Percentiles rank a stretch among this genome's conserved stretches.
Conservation (phyloP, 2,797 vertebrate species). For the Chloroceryle amazona region DNA sequence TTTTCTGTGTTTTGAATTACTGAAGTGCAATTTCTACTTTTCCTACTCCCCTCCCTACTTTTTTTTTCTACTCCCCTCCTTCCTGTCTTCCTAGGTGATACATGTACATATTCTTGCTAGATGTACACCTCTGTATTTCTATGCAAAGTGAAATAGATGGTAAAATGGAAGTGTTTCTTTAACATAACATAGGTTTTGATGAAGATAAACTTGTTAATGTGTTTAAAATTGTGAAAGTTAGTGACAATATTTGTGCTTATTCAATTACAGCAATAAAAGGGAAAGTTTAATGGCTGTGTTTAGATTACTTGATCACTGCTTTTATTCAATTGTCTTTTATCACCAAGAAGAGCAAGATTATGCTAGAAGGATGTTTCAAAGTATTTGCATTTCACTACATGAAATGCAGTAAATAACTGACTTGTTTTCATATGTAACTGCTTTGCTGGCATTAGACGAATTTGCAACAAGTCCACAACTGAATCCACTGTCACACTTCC, state of each 20-base stretch:
- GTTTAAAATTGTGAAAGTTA: neutral
- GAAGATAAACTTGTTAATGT: neutral
- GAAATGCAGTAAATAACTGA: neutral
- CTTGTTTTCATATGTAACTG: neutral
- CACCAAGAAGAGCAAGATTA: neutral
- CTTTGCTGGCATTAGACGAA: neutral
- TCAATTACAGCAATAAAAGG: neutral
- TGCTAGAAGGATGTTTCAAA: neutral
- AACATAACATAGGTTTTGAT: neutral
- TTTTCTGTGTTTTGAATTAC: constrained; percentile 26
- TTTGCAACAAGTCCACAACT: neutral
- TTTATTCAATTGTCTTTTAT: neutral
- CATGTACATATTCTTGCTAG: neutral
- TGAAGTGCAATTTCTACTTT: neutral
- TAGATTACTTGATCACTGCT: neutral
- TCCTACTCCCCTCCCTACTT: neutral
- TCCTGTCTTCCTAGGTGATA: neutral
- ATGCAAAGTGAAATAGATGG: neutral
- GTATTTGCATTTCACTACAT: neutral
- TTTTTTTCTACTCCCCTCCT: neutral
- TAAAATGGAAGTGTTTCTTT: neutral
- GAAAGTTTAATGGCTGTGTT: neutral
- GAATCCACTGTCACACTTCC: neutral
- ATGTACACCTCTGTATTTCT: neutral
- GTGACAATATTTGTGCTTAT: neutral